Evolutionary conservation across 1,140 invertebrate species (phyloP).

Genomic region (Dinothrombium tinctorium): DNA sequence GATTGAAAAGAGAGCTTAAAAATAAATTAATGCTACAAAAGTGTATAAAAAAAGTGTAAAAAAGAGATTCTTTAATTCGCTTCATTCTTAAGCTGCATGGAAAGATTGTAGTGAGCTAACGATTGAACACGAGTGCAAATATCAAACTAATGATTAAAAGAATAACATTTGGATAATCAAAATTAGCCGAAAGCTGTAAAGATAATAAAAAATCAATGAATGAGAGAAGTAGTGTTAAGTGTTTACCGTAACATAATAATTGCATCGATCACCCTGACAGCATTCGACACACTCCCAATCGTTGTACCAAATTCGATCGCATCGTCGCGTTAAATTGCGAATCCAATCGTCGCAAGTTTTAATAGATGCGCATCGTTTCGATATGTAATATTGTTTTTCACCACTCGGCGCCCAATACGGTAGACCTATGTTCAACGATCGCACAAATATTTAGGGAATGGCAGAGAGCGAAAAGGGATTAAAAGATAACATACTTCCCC

Average conservation of each 20-base stretch:
- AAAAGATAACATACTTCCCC: slow-evolving; percentile 41
- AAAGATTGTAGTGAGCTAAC: no score
- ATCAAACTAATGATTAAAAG: no score
- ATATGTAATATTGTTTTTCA: slow-evolving; percentile 77
- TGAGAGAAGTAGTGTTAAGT: neutral
- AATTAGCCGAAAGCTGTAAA: no score
- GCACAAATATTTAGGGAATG: neutral
- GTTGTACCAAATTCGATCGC: slow-evolving; percentile 87
- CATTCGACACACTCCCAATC: slow-evolving; percentile 95
- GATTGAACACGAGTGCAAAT: no score
- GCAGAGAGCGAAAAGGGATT: neutral
- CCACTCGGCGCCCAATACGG: slow-evolving; percentile 83
- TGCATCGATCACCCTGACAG: slow-evolving; percentile 85
- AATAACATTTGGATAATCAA: no score
- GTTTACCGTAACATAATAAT: slow-evolving; percentile 81
- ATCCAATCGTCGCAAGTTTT: slow-evolving; percentile 45
- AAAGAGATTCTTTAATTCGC: no score
- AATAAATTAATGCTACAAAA: no score
- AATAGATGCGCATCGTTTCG: slow-evolving; percentile 64
- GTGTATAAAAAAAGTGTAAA: no score
- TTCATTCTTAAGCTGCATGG: no score
- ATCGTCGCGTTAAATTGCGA: slow-evolving; percentile 41
- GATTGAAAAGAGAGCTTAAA: no score
- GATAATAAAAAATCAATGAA: neutral
- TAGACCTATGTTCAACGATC: slow-evolving; percentile 32